These are phyloP conservation scores for Zaprionus taronus DNA, from an alignment of 1,140 invertebrate genomes.

Conservation along the genomic window DNA sequence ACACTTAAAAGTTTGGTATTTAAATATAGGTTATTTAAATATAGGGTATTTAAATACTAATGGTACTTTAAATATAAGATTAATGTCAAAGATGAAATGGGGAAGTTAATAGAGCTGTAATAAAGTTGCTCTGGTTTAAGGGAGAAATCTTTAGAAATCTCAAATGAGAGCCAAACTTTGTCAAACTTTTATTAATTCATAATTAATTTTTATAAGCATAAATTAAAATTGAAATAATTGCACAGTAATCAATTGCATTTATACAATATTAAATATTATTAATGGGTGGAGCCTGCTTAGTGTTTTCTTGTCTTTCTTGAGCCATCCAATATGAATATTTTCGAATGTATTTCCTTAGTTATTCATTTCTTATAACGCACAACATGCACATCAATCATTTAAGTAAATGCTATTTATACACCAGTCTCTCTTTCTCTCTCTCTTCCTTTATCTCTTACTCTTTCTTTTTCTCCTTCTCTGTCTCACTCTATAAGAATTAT, in stretches of 20 bases:
- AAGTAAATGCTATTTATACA: background rate
- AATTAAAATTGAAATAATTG: background rate
- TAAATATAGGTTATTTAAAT: constrained; percentile 3
- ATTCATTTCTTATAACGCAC: background rate
- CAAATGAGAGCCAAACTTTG: background rate
- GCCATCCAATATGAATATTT: background rate
- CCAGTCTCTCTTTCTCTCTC: no score
- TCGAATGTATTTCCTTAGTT: background rate
- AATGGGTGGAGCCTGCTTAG: no score
- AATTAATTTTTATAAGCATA: background rate
- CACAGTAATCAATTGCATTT: background rate
- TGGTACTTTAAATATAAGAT: background rate
- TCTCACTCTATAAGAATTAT: background rate
- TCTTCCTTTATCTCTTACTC: background rate
- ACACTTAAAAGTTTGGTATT: background rate
- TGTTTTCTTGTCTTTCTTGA: background rate
- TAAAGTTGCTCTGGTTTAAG: background rate
- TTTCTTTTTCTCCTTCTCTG: background rate
- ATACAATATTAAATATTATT: background rate
- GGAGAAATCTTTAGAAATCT: background rate
- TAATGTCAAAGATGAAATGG: background rate
- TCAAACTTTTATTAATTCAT: background rate
- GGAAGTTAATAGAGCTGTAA: background rate
- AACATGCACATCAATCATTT: background rate
- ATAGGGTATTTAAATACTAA: background rate